Conservation (phyloP, 2,797 vertebrate species). For the Adelosebastes latens region DNA sequence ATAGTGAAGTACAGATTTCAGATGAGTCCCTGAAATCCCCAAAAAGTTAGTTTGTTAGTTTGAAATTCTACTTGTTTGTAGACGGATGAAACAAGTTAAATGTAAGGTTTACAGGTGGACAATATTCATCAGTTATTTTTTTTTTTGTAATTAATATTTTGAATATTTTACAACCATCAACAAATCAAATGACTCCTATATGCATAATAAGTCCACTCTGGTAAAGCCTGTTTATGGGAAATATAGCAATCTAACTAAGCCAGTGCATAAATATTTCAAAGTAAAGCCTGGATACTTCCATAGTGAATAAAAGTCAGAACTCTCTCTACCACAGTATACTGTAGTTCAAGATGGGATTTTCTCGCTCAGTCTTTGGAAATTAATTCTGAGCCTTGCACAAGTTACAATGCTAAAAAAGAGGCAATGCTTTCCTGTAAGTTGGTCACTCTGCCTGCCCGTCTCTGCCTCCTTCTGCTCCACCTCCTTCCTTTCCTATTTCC, state of each 20-base stretch:
- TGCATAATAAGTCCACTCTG: background rate
- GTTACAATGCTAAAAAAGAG: background rate
- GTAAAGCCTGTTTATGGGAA: background rate
- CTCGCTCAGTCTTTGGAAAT: background rate
- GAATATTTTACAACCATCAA: too few relatives aligned
- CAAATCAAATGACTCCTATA: background rate
- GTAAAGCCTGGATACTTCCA: background rate
- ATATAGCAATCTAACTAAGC: background rate
- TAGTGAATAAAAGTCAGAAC: background rate
- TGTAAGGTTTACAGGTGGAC: background rate
- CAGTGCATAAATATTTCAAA: background rate
- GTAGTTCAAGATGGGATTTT: background rate
- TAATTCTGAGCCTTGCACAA: background rate
- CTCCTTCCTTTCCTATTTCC: constrained; percentile 35
- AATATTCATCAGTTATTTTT: too few relatives aligned
- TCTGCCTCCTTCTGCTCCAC: constrained; percentile 1
- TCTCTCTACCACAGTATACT: background rate
- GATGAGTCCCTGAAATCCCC: background rate
- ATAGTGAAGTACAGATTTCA: background rate
- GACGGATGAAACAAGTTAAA: background rate
- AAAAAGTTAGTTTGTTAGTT: background rate
- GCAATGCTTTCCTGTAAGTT: background rate
- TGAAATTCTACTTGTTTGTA: background rate
- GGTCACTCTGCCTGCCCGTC: background rate
- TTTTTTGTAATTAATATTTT: too few relatives aligned